phyloP scores from a whole-genome alignment of 2,888 invertebrate genomes.

The Caenorhabditis japonica region DNA sequence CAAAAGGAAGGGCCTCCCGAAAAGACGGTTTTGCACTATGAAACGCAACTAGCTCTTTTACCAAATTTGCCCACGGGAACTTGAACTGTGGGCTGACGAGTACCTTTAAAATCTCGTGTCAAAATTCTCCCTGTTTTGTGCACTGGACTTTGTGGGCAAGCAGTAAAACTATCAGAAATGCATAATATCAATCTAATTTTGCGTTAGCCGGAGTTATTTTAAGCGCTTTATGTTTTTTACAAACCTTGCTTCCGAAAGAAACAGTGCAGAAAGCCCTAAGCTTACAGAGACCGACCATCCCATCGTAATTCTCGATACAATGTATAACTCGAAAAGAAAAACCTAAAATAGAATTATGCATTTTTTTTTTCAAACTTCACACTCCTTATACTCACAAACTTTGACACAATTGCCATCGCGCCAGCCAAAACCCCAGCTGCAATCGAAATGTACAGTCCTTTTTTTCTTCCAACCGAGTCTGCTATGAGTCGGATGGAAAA shows the following conservation, averaged over 20 bases:
- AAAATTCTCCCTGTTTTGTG: no score
- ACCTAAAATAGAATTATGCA: slow-evolving; percentile 42
- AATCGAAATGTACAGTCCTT: slow-evolving; percentile 63
- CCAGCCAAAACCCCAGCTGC: slow-evolving; percentile 55
- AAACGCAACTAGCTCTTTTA: no score
- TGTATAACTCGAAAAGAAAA: slow-evolving; percentile 66
- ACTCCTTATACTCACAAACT: slow-evolving; percentile 66
- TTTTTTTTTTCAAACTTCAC: background rate
- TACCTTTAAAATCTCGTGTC: no score
- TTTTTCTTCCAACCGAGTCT: slow-evolving; percentile 66
- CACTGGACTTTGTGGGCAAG: no score
- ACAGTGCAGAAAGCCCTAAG: slow-evolving; percentile 64
- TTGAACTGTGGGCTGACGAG: no score
- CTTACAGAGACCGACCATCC: slow-evolving; percentile 67
- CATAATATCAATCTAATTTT: no score
- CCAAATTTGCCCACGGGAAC: no score
- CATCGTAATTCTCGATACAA: slow-evolving; percentile 62
- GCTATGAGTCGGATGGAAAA: slow-evolving; percentile 57
- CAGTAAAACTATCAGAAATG: no score
- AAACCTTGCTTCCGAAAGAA: slow-evolving; percentile 63
- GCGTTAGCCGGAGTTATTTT: no score
- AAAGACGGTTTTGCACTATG: no score
- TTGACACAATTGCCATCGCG: slow-evolving; percentile 57
- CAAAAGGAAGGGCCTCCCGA: no score
- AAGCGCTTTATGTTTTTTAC: no score